Evolutionary conservation across 2,888 invertebrate species (phyloP).

Genomic region (Melanargia galathea): DNA sequence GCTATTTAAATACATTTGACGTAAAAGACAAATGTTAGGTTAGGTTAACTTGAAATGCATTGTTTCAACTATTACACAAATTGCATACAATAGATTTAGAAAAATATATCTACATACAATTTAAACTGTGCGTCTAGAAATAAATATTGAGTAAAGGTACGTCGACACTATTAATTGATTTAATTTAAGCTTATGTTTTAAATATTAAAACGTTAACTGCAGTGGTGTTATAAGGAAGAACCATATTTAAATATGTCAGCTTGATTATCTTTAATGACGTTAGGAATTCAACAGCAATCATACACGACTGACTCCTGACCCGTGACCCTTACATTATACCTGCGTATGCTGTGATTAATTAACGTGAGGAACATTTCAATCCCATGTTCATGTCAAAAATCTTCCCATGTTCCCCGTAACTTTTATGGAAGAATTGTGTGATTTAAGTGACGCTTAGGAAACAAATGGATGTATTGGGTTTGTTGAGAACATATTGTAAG

Average conservation of each 20-base stretch:
- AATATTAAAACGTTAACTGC: neutral
- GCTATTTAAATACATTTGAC: neutral
- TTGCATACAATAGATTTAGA: slow-evolving; percentile 20
- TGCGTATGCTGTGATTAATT: too few relatives aligned
- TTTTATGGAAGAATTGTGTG: too few relatives aligned
- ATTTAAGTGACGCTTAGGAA: too few relatives aligned
- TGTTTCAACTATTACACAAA: slow-evolving; percentile 17
- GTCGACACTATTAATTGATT: neutral
- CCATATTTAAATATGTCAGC: neutral
- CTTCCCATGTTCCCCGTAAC: too few relatives aligned
- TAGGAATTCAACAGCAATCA: slow-evolving; percentile 3
- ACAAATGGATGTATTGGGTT: too few relatives aligned
- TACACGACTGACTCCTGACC: too few relatives aligned
- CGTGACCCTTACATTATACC: too few relatives aligned
- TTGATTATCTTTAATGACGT: slow-evolving; percentile 1
- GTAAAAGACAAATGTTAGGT: slow-evolving; percentile 9
- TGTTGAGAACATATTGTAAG: too few relatives aligned
- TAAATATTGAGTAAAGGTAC: neutral
- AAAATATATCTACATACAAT: slow-evolving; percentile 13
- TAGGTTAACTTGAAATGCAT: slow-evolving; percentile 19
- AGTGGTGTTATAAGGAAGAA: neutral
- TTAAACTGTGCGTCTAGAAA: neutral
- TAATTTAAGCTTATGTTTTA: neutral
- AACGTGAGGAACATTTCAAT: too few relatives aligned
- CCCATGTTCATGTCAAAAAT: too few relatives aligned